phyloP scores from a whole-genome alignment of 1,140 invertebrate genomes.

The Euura saliciscinereae region DNA sequence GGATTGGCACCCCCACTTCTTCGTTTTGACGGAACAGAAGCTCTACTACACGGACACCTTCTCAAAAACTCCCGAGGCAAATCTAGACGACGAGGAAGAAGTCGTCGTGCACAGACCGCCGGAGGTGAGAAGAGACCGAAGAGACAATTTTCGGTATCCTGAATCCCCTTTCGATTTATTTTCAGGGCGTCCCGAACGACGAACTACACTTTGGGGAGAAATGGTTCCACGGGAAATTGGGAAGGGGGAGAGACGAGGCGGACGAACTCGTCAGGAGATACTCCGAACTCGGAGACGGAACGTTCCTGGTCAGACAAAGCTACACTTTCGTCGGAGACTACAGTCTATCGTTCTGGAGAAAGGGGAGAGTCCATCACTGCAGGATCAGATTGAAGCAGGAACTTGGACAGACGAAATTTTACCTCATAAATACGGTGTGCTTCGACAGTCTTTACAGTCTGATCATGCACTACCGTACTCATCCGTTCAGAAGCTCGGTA shows the following conservation, averaged over 20 bases:
- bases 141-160: background rate
- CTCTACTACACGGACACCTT: conserved; percentile 84
- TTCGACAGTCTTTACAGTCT: conserved; percentile 94
- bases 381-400: conserved; percentile 90
- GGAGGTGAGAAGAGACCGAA: conserved; percentile 39
- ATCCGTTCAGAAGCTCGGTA: conserved; percentile 84
- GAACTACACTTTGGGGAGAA: conserved; percentile 94
- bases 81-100: conserved; percentile 62
- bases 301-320: conserved; percentile 93
- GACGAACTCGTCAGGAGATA: conserved; percentile 80
- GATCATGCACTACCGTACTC: conserved; percentile 88
- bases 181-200: conserved; percentile 67
- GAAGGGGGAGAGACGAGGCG: conserved; percentile 77
- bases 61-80: conserved; percentile 58
- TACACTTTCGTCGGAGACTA: conserved; percentile 97
- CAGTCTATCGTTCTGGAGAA: conserved; percentile 92
- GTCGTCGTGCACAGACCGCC: conserved; percentile 38
- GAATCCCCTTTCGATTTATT: conserved; percentile 21
- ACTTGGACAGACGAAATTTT: conserved; percentile 87
- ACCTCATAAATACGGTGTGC: conserved; percentile 84
- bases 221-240: conserved; percentile 93
- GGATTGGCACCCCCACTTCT: conserved; percentile 94
- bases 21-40: conserved; percentile 89
- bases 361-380: conserved; percentile 90
- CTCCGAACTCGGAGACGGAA: conserved; percentile 89